Percentiles rank a stretch among this genome's conserved stretches.
These are phyloP conservation scores for Turritopsis dohrnii DNA, from an alignment of 30 jellyfish, hydroid and myxozoan genomes.

Conservation along the genomic window DNA sequence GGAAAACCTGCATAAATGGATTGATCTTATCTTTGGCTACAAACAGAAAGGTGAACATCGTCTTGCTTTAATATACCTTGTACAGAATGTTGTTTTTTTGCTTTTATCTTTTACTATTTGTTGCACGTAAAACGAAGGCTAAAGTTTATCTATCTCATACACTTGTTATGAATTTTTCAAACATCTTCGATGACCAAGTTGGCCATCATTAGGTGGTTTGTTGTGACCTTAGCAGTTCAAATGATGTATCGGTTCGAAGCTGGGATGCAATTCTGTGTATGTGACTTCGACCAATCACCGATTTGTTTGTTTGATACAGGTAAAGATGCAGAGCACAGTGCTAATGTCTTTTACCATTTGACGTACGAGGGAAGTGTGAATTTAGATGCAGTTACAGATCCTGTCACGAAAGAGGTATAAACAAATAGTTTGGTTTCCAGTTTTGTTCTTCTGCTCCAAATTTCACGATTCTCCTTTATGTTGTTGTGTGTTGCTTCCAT, in stretches of 20 bases:
- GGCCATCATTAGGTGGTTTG: too few relatives aligned
- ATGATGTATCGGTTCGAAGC: too few relatives aligned
- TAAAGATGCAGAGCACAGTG: conserved; percentile 98
- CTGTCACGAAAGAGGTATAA: conserved; percentile 83
- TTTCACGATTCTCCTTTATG: background rate
- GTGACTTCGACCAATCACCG: background rate
- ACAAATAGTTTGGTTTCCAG: background rate
- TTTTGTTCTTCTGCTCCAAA: background rate
- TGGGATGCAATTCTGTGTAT: too few relatives aligned
- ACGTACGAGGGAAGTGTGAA: conserved; percentile 97
- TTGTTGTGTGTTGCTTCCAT: background rate
- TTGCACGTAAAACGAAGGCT: background rate
- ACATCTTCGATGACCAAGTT: too few relatives aligned
- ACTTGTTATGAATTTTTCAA: background rate
- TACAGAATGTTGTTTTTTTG: background rate
- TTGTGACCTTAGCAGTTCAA: too few relatives aligned
- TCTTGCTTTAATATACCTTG: too few relatives aligned
- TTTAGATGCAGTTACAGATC: conserved; percentile 70
- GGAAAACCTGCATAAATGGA: conserved; percentile 79
- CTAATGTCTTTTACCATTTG: conserved; percentile 88
- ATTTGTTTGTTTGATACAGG: too few relatives aligned
- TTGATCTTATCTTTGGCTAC: conserved; percentile 84
- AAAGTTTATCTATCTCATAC: background rate
- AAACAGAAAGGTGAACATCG: conserved; percentile 73
- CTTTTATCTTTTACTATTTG: background rate